These are phyloP conservation scores for Aphidoletes aphidimyza DNA, from an alignment of 2,888 invertebrate genomes.

Conservation along the genomic window DNA sequence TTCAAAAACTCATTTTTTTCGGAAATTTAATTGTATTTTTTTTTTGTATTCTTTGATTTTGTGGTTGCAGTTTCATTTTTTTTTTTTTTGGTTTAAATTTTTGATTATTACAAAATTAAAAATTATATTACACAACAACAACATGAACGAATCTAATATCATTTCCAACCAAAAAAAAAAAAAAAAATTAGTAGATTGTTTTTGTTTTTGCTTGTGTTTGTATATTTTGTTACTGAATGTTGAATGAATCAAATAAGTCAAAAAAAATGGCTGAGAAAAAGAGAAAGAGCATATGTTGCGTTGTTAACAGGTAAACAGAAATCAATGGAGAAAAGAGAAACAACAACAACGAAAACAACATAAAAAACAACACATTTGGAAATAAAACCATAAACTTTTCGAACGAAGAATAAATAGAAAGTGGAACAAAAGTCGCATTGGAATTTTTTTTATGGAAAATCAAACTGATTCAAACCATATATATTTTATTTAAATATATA, in stretches of 20 bases:
- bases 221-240: neutral
- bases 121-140: slow-evolving; percentile 19
- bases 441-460: too few species aligned
- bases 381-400: too few species aligned
- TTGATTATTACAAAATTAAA: neutral
- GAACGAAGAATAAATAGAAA: too few species aligned
- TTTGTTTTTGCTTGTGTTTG: neutral
- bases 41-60: neutral
- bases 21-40: too few species aligned
- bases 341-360: too few species aligned
- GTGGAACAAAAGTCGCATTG: too few species aligned
- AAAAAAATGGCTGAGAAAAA: neutral
- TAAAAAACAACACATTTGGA: too few species aligned
- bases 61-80: neutral
- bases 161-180: neutral
- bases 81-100: neutral
- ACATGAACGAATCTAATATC: neutral
- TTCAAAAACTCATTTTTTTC: slow-evolving; percentile 32
- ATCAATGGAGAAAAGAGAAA: too few species aligned
- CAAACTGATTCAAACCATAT: neutral
- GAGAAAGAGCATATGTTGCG: too few species aligned
- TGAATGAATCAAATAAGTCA: neutral
- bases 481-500: neutral
- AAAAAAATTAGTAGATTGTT: neutral
- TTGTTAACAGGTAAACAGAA: too few species aligned